These are phyloP conservation scores for Engraulis encrasicolus DNA, from an alignment of 2,113 vertebrate genomes.

Conservation along the genomic window DNA sequence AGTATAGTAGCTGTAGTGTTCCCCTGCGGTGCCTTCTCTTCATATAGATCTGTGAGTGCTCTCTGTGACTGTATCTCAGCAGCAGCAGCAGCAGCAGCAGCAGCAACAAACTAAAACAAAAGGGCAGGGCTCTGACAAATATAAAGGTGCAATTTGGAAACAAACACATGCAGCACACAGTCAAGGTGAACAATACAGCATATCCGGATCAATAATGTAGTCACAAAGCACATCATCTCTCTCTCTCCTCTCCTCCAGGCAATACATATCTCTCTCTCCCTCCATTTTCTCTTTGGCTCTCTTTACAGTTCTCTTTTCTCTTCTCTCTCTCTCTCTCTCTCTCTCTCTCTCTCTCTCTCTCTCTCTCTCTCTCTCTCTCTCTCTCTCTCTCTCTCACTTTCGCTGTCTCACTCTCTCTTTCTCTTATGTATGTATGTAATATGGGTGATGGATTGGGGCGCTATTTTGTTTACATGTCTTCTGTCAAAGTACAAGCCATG, in stretches of 20 bases:
- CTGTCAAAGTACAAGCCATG: background rate
- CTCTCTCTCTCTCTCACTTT: background rate
- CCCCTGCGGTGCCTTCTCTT: too few species aligned
- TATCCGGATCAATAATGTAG: too few species aligned
- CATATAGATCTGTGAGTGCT: too few species aligned
- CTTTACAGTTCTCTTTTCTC: background rate
- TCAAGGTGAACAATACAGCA: too few species aligned
- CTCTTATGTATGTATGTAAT: background rate
- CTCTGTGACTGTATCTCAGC: too few species aligned
- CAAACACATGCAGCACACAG: too few species aligned
- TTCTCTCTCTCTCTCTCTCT: conserved; percentile 17
- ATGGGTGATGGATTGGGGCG: background rate
- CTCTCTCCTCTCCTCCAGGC: background rate
- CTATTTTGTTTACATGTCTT: background rate
- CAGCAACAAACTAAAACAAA: too few species aligned
- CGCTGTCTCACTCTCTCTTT: background rate
- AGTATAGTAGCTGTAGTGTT: too few species aligned
- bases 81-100: too few species aligned
- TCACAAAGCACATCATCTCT: background rate
- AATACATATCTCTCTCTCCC: background rate
- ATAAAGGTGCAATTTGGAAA: too few species aligned
- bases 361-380: background rate
- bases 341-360: background rate
- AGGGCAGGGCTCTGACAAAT: too few species aligned
- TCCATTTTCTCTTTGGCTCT: background rate